Percentiles rank a stretch among this genome's conserved stretches.
phyloP scores from a whole-genome alignment of 2,888 invertebrate species.

The Aleiodes testaceus region DNA sequence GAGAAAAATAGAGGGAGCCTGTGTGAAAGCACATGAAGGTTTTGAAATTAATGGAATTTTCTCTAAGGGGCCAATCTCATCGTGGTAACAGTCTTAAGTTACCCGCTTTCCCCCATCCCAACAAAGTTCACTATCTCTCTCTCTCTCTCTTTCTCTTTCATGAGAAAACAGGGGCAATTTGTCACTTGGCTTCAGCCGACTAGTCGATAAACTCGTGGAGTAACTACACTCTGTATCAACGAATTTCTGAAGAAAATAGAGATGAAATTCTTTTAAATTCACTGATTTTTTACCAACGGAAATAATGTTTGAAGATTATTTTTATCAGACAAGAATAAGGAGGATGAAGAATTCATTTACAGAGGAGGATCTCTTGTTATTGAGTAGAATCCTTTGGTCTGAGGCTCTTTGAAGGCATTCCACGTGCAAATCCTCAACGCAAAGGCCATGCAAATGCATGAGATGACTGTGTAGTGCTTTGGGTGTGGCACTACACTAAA shows the following conservation, averaged over 20 bases:
- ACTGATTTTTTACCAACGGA: not conserved
- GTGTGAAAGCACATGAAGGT: slow-evolving; percentile 23
- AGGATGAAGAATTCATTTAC: slow-evolving; percentile 21
- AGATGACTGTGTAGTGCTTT: not conserved
- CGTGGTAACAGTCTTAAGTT: slow-evolving; percentile 30
- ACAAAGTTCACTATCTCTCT: not conserved
- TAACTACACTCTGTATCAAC: slow-evolving; percentile 9
- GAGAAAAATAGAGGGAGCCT: slow-evolving; percentile 7
- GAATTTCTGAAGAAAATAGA: slow-evolving; percentile 1
- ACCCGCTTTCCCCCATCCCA: not conserved
- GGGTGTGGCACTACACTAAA: slow-evolving; percentile 16
- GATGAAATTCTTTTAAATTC: not conserved
- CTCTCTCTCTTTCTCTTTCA: not conserved
- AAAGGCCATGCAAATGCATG: slow-evolving; percentile 22
- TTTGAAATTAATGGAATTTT: slow-evolving; percentile 27
- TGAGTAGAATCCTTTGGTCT: slow-evolving; percentile 14
- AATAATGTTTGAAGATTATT: too few species aligned
- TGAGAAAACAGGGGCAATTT: slow-evolving; percentile 25
- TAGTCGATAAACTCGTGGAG: slow-evolving; percentile 20
- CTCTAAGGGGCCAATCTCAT: slow-evolving; percentile 30
- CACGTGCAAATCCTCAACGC: slow-evolving; percentile 27
- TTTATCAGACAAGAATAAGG: slow-evolving; percentile 3
- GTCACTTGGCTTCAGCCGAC: slow-evolving; percentile 28
- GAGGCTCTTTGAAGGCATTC: slow-evolving; percentile 13
- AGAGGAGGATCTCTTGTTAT: slow-evolving; percentile 13